These are phyloP conservation scores for Rapana venosa DNA, from an alignment of 2,888 invertebrate species.

Conservation along the genomic window DNA sequence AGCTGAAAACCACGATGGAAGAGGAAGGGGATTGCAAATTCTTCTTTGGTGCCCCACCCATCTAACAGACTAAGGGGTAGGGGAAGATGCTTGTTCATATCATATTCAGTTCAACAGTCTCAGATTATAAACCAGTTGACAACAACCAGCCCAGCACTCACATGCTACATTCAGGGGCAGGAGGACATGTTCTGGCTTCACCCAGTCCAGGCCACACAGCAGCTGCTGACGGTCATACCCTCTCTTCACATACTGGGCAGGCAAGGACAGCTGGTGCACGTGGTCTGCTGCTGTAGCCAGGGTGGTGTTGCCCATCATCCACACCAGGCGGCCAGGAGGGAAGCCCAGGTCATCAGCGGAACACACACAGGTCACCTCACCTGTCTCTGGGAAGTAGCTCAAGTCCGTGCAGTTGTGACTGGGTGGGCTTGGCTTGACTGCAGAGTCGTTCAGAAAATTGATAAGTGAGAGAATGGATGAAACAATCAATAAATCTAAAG, in stretches of 20 bases:
- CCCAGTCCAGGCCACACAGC: slow-evolving; percentile 35
- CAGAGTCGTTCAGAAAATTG: no score
- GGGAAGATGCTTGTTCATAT: no score
- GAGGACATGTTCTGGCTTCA: background rate
- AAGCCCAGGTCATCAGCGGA: background rate
- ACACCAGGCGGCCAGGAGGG: slow-evolving; percentile 25
- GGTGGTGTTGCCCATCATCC: slow-evolving; percentile 6
- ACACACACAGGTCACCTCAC: background rate
- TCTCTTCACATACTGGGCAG: background rate
- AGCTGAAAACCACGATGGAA: no score
- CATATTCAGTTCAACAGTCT: no score
- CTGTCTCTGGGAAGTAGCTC: slow-evolving; percentile 12
- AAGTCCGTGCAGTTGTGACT: background rate
- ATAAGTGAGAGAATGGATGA: no score
- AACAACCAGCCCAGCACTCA: background rate
- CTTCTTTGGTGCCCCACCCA: no score
- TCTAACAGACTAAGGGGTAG: no score
- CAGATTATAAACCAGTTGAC: no score
- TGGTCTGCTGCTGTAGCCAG: background rate
- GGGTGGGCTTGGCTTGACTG: background rate
- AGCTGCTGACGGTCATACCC: background rate
- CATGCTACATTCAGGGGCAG: background rate
- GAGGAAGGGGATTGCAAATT: no score
- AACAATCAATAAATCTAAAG: background rate
- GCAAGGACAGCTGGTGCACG: background rate